Evolutionary conservation across 2,113 vertebrate species (phyloP).

Genomic region (Colius striatus): DNA sequence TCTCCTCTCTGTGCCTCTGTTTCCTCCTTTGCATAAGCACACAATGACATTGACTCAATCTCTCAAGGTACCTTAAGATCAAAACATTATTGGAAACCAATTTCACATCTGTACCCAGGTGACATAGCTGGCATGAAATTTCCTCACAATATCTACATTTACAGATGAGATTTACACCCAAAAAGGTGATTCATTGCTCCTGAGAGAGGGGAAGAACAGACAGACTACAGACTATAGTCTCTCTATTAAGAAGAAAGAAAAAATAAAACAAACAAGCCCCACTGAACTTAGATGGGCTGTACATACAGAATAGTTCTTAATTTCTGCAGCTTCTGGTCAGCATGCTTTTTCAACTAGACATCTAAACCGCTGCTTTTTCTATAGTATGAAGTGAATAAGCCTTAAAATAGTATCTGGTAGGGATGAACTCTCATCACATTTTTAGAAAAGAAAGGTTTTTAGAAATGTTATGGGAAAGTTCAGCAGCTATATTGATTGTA

Average conservation of each 20-base stretch:
- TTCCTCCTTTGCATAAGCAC: constrained; percentile 12
- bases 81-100: neutral
- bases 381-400: neutral
- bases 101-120: neutral
- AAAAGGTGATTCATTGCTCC: neutral
- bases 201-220: neutral
- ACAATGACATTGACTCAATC: neutral
- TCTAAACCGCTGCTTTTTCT: neutral
- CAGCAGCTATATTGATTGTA: neutral
- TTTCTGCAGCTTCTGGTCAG: neutral
- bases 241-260: neutral
- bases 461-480: neutral
- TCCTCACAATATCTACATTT: neutral
- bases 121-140: neutral
- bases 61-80: neutral
- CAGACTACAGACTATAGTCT: fast-evolving
- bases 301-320: neutral
- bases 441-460: neutral
- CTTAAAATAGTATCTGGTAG: neutral
- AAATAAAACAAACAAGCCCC: neutral
- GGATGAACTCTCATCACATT: neutral
- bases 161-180: neutral
- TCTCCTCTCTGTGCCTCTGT: neutral
- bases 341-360: neutral
- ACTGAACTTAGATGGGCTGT: neutral